A percentile compares a stretch with the other conserved stretches of the same genome.
phyloP scores from a whole-genome alignment of 2,888 invertebrate species.

The Acronicta leporina region DNA sequence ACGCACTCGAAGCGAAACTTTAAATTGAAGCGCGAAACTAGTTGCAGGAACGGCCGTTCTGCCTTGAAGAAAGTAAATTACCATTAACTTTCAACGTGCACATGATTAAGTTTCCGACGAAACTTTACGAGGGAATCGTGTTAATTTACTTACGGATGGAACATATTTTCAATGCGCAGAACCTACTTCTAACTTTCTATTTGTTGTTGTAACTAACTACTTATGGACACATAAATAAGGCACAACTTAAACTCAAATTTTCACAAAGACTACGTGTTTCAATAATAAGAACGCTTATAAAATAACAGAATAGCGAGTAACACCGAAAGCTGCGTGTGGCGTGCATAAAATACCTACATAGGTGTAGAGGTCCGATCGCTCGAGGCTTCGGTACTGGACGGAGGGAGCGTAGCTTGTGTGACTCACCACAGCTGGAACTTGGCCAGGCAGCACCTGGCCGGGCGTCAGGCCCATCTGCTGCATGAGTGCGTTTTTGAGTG shows the following conservation, averaged over 20 bases:
- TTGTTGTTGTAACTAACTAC: constrained; percentile 38
- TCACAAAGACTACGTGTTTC: constrained; percentile 74
- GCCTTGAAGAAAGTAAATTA: constrained; percentile 71
- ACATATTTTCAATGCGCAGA: constrained; percentile 56
- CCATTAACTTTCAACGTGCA: constrained; percentile 71
- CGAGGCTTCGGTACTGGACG: constrained; percentile 68
- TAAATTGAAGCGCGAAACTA: constrained; percentile 71
- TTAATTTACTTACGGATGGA: constrained; percentile 59
- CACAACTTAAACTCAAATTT: constrained; percentile 80
- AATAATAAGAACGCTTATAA: constrained; percentile 73
- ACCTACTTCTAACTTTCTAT: constrained; percentile 40
- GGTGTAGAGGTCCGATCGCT: constrained; percentile 83
- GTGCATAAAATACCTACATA: constrained; percentile 78
- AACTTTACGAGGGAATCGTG: constrained; percentile 63
- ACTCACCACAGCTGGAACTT: constrained; percentile 98
- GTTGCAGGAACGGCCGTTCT: constrained; percentile 58
- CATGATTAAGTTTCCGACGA: constrained; percentile 67
- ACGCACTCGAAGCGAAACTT: constrained; percentile 69
- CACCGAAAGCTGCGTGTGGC: constrained; percentile 87
- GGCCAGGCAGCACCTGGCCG: constrained; percentile 97
- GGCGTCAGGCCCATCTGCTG: constrained; percentile 98
- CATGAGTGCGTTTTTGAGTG: constrained; percentile 99
- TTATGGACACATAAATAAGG: constrained; percentile 55
- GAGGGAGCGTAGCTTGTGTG: constrained; percentile 43
- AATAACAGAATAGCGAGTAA: constrained; percentile 77